phyloP scores from a whole-genome alignment of 2,888 invertebrate species.

The Synergus umbraculus region DNA sequence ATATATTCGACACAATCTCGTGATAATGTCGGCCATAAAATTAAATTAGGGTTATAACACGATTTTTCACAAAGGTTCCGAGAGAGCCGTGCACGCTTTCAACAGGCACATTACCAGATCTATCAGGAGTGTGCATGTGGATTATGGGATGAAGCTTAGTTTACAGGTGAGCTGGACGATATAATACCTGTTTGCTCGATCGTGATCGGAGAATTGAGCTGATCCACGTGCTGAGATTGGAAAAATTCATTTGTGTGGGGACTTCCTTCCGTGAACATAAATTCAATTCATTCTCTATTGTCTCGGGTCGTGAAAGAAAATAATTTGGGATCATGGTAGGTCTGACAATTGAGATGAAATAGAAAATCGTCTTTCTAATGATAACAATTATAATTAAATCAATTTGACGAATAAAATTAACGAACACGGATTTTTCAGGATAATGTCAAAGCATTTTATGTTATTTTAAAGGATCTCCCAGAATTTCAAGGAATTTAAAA shows the following conservation, averaged over 20 bases:
- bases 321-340: not conserved
- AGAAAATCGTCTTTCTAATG: not conserved
- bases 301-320: not conserved
- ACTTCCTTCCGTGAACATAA: conserved; percentile 16
- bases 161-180: conserved; percentile 27
- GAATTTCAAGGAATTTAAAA: too few relatives aligned
- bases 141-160: conserved; percentile 1
- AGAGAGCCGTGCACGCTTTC: conserved; percentile 57
- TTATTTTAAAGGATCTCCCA: too few relatives aligned
- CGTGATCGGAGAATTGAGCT: not conserved
- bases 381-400: not conserved
- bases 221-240: conserved; percentile 29
- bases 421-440: too few relatives aligned
- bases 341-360: not conserved
- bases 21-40: conserved; percentile 76
- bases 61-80: conserved; percentile 76
- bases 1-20: conserved; percentile 56
- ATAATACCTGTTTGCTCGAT: conserved; percentile 23
- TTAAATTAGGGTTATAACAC: conserved; percentile 78
- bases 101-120: conserved; percentile 59
- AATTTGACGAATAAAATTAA: too few relatives aligned
- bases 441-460: too few relatives aligned
- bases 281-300: conserved; percentile 15
- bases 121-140: conserved; percentile 42
- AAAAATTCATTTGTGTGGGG: conserved; percentile 9